Base-by-base conservation (phyloP, 2,113 vertebrate genomes). In the Sus scrofa region DNA sequence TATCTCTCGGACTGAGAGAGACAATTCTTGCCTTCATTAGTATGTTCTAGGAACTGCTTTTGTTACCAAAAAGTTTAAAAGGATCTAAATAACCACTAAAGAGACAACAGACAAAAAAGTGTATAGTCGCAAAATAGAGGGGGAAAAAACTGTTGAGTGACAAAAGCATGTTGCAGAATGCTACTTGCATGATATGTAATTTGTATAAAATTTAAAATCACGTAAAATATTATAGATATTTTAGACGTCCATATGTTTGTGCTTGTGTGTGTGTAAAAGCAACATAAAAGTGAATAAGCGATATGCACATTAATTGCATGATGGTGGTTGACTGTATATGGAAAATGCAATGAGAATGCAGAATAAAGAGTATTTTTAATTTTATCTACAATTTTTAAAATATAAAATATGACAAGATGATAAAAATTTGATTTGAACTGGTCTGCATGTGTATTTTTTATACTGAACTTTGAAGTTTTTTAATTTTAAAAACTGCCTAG, bases 341-440 rank as follows among this genome's bases (percentile, higher is more conserved):
- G n/a, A n/a, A 89, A 39, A 89, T 60, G 6, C 5, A 0, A 79
- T 32, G 24, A 84, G 7, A 44, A 75, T 88, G 12, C 18, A 62
- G n/a, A 96, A 85, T 77, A 54, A 84, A 74, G 37, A 94, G 30
- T 44, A 90, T 68, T 84, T 91, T 26, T 67, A 56, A 58, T 19
- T 32, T 81, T 67, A 58, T 24, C 22, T 90, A 58, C 27, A 24
- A 78, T n/a, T 86, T 94, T 30, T 39, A 56, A 79, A 87, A 74
- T 26, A 63, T 68, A 37, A 44, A 87, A 37, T 50, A 26, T 34
- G 30, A n/a, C 30, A 77, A 93, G 30, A 71, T 58, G 44, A 65
- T 52, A 71, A 95, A 85, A 94, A 11, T 30, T 56, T 90, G 5
- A 88, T 95, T 90, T 7, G 62, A 93, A 56, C 60, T 90, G 20